Base-by-base conservation (phyloP, 2,113 vertebrate species). In the Oenanthe oenanthe region DNA sequence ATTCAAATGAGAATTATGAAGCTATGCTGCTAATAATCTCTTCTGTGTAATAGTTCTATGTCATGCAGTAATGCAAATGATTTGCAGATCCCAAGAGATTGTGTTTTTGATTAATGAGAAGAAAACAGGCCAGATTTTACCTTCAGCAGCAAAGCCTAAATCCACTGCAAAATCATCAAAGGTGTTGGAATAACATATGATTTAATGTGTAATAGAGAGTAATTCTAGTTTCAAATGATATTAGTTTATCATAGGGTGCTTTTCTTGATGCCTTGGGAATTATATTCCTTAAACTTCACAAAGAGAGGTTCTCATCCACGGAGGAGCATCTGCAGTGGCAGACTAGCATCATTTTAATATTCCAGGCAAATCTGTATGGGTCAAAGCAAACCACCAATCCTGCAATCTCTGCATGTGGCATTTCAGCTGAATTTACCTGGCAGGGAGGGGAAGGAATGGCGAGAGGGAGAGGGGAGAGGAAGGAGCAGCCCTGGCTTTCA, bases 31-130 rank as follows among this genome's bases (percentile, higher is more conserved):
- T 92, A 87, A 84, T 86, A 88, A 68, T 61, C 60, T 90, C 57
- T 75, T 83, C 75, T 71, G 19, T 74, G 68, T 45, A 92, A 90
- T 72, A 84, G 73, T 61, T 95, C 75, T 77, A 85, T 92, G 68
- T 88, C 85, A 94, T 4, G 3, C 60, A 90, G 85, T 84, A 17
- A 71, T 77, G 65, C 57, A 94, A 90, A 81, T 68, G 36, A 77
- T 86, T 90, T 94, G 71, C 63, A 77, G 7, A 40, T 96, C 72
- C 85, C 82, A 63, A 92, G 95, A 90, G 75, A 74, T 17, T 31
- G 13, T 65, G 31, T 62, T 87, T 85, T 58, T 47, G 26, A 87
- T 86, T 81, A 84, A 62, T 43, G 77, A 68, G 61, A 91, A 53
- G 42, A 85, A 90, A 95, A 71, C 73, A 71, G 72, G 16, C 5